Percentiles rank a stretch among this genome's conserved stretches.
Evolutionary conservation across 2,888 invertebrate species (phyloP).

Genomic region (Synanthedon vespiformis): DNA sequence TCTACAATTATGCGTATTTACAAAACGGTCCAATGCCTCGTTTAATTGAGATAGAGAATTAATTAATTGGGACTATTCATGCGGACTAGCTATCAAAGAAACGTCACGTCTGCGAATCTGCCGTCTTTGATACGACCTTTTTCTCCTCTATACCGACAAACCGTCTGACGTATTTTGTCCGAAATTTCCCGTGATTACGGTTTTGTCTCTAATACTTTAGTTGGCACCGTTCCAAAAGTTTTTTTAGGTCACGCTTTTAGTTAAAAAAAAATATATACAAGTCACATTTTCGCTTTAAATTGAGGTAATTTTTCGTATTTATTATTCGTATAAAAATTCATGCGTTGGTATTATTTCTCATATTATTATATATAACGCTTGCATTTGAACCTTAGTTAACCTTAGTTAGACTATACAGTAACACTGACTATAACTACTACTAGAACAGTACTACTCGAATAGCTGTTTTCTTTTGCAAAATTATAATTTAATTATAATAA

Average conservation of each 20-base stretch:
- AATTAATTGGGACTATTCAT: neutral
- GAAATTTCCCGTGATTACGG: constrained; percentile 16
- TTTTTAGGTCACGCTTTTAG: neutral
- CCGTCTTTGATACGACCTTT: neutral
- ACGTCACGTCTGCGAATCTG: neutral
- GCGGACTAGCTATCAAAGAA: neutral
- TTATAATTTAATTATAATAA: too few relatives aligned
- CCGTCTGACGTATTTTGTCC: constrained; percentile 16
- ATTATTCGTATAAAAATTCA: too few relatives aligned
- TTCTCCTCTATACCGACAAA: neutral
- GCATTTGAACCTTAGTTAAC: too few relatives aligned
- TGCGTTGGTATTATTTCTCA: too few relatives aligned
- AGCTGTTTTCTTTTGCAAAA: too few relatives aligned
- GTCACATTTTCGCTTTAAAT: too few relatives aligned
- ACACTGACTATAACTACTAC: too few relatives aligned
- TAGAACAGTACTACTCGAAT: too few relatives aligned
- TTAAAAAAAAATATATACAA: too few relatives aligned
- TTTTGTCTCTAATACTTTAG: constrained; percentile 4
- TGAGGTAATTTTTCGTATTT: too few relatives aligned
- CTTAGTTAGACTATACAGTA: too few relatives aligned
- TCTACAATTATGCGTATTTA: neutral
- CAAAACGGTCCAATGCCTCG: neutral
- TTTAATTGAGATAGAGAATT: neutral
- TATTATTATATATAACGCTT: too few relatives aligned
- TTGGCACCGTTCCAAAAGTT: constrained; percentile 11